phyloP scores from a whole-genome alignment of 1,140 invertebrate genomes.

The Zaprionus nigranus region DNA sequence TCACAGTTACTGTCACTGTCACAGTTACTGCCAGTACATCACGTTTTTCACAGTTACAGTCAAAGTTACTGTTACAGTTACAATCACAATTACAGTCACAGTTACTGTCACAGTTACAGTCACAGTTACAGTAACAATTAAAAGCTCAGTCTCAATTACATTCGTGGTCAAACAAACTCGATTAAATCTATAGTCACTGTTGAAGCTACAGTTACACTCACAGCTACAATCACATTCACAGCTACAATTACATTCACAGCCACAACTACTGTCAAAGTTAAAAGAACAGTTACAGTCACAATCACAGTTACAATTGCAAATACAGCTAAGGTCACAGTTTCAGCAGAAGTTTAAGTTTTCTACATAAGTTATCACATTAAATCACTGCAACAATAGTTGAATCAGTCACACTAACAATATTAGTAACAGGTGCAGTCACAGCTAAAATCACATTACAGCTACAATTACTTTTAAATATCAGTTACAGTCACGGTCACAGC shows the following conservation, averaged over 20 bases:
- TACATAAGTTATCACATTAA: too few species aligned
- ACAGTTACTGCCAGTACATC: background rate
- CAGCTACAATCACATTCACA: background rate
- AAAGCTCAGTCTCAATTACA: background rate
- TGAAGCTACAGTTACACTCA: background rate
- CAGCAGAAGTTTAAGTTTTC: background rate
- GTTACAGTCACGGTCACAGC: background rate
- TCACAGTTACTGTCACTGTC: too few species aligned
- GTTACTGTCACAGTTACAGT: background rate
- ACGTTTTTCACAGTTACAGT: background rate
- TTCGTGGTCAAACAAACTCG: too few species aligned
- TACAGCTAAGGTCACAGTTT: background rate
- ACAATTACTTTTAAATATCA: background rate
- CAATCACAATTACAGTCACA: background rate
- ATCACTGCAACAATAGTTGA: too few species aligned
- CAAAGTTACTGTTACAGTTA: too few species aligned
- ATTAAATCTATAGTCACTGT: background rate
- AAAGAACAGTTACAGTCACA: background rate
- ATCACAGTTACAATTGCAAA: background rate
- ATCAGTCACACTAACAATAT: too few species aligned
- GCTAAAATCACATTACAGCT: background rate
- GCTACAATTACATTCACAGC: background rate
- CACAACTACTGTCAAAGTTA: background rate
- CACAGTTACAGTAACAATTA: background rate
- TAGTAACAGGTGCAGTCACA: background rate